Conservation (phyloP, 2,888 invertebrate species). For the Dicyrtomina minuta region DNA sequence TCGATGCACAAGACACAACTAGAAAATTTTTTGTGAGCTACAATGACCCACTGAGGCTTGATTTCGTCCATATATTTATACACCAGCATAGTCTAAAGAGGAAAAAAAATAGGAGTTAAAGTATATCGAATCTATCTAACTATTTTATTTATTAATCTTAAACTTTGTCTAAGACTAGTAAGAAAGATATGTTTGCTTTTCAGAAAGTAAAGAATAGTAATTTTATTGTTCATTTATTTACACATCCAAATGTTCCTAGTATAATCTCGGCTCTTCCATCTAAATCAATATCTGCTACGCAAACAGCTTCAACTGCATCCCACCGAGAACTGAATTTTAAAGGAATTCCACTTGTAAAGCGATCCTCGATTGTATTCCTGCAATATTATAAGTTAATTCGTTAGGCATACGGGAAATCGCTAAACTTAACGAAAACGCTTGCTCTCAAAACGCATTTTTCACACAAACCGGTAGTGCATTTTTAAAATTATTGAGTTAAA, state of each 20-base stretch:
- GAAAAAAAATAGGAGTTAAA: slow-evolving; percentile 17
- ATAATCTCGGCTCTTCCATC: slow-evolving; percentile 70
- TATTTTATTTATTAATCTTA: too few relatives aligned
- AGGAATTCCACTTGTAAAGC: slow-evolving; percentile 54
- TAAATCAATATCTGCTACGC: slow-evolving; percentile 69
- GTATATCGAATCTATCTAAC: too few relatives aligned
- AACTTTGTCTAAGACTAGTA: too few relatives aligned
- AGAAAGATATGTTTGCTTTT: too few relatives aligned
- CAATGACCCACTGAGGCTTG: slow-evolving; percentile 50
- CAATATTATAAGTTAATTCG: too few relatives aligned
- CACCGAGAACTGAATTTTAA: slow-evolving; percentile 61
- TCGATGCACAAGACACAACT: slow-evolving; percentile 46
- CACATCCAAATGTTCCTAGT: slow-evolving; percentile 69
- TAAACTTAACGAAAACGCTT: too few relatives aligned
- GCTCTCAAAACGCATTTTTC: too few relatives aligned
- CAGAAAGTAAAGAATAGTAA: too few relatives aligned
- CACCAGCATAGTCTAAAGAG: slow-evolving; percentile 60
- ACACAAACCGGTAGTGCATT: too few relatives aligned
- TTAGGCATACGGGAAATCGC: too few relatives aligned
- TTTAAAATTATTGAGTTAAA: too few relatives aligned
- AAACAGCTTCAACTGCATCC: slow-evolving; percentile 65
- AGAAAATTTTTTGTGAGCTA: slow-evolving; percentile 49
- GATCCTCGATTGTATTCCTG: slow-evolving; percentile 55
- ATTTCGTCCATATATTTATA: slow-evolving; percentile 58
- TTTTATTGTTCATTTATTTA: slow-evolving; percentile 53